Base-by-base conservation (phyloP, 2,113 vertebrate species). In the Clarias macrocephalus region DNA sequence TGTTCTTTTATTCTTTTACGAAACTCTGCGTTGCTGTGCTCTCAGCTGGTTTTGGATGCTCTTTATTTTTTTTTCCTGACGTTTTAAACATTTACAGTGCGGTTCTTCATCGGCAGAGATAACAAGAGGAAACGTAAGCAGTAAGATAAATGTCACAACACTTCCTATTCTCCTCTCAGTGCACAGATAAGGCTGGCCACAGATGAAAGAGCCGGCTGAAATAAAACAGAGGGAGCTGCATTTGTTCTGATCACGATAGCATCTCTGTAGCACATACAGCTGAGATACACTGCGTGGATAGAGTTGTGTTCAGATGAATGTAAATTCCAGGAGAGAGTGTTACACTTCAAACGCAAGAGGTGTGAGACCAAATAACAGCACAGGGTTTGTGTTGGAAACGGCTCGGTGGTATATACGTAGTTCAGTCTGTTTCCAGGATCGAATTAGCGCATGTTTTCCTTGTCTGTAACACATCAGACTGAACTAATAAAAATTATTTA, bases 181-280 rank as follows among this genome's bases (percentile, higher is more conserved):
- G 85, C 85, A 81, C 82, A 92, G 92, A 95, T 94, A 93, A 93
- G 93, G 86, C 87, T 89, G 73, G 83, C 87, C 86, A 77, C 83
- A 93, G 92, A 94, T 94, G 92, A 94, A 94, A 95, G 91, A 90
- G 86, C 72, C 62, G 59, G 90, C 91, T 92, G 92, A 94, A 94
- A 95, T 92, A 91, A 88, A 93, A 91, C 87, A 85, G 88, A 56
- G 33, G 86, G 48, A 60, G 75, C 85, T 1, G 66, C 91, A 93
- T 95, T 94, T 94, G 91, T 93, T 92, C 92, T 85, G 88, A 91
- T 73, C 59, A 25, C 87, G 93, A 94, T 94, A 94, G 91, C 91
- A 93, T 93, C 92, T 19, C 82, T 66, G 79, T 83, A 87, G 88
- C 92, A 89, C 89, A 87, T 87, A 91, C 91, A 90, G 94, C 91